Evolutionary conservation across 2,888 invertebrate genomes (phyloP), one percentile per base, ranked within the genome.

Genomic region (Leucoptera coffeella): DNA sequence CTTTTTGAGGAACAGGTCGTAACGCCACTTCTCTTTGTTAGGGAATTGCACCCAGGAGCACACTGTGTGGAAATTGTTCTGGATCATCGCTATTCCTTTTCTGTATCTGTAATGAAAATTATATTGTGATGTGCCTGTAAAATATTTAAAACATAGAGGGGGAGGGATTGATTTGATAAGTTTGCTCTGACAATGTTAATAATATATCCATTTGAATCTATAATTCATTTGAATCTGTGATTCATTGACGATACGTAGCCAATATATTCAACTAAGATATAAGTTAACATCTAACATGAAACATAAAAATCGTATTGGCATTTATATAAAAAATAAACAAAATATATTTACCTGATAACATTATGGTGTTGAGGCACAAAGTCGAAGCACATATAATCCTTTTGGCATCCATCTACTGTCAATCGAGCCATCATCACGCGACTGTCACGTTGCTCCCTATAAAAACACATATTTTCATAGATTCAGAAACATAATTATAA

Each of bases 331-430:
- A 17, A 7, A 15, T n/a, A n/a, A 12, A 23, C 6, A 13, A 4
- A 10, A 9, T 14, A 4, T 12, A 15, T 7, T 19, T 12, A 26
- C 26, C 26, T 26, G 12, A 27, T 93, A 30, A 97, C 75, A 51
- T 95, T 96, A 52, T 95, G 95, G 69, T 96, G 95, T 29, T 91
- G 82, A 0, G 93, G 91, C 26, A 95, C 83, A 52, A 97, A 93
- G 50, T 97, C 94, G 42, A 95, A 95, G 48, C 97, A 97, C 5
- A 95, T 82, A 50, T 89, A 96, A 77, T 97, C 96, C 45, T 94
- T 94, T 62, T 97, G 96, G 56, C 95, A 78, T 29, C 94, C 95
- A 51, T 96, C 96, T 1, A 96, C 93, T 1, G 94, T 94, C 6
- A 96, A 78, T 31, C 95, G 77, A 1, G 96, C 92, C 91, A 97